phyloP scores from a whole-genome alignment of 1,140 invertebrate species.

The Caenorhabditis elegans region WBcel235 BX284605.5:17914501-17915000 shows the following conservation, averaged over 20 bases:
- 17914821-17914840: too few species aligned
- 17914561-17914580: constrained; percentile 39
- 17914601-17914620: constrained; percentile 42
- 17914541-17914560: constrained; percentile 44
- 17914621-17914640: constrained; percentile 51
- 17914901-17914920: too few species aligned
- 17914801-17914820: too few species aligned
- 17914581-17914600: constrained; percentile 49
- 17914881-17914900: too few species aligned
- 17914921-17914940: too few species aligned
- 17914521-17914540: constrained; percentile 51
- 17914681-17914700: not conserved
- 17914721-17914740: constrained; percentile 59
- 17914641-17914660: constrained; percentile 51
- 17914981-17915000: constrained; percentile 40
- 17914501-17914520: constrained; percentile 47
- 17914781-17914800: not conserved
- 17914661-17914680: constrained; percentile 43
- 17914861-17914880: too few species aligned
- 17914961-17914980: constrained; percentile 22
- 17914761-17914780: constrained; percentile 59
- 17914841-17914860: too few species aligned
- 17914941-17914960: too few species aligned
- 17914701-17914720: constrained; percentile 55
- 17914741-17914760: constrained; percentile 57